Percentiles rank a stretch among this genome's conserved stretches.
phyloP scores from a whole-genome alignment of 1,140 invertebrate species.

The Drosophila navojoa region DNA sequence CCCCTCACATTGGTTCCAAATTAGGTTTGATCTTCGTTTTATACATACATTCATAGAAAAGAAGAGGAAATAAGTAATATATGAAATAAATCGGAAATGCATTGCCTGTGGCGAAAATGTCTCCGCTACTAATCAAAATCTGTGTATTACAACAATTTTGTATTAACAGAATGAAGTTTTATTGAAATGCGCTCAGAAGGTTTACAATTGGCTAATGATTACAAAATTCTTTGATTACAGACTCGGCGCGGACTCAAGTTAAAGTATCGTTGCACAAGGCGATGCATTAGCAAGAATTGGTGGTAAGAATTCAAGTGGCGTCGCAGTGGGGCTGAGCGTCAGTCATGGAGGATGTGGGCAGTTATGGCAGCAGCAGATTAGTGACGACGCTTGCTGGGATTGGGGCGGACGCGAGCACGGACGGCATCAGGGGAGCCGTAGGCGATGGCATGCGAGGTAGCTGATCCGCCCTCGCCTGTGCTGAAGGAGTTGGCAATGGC shows the following conservation, averaged over 20 bases:
- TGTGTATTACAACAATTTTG: not conserved
- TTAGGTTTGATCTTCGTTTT: conserved; percentile 15
- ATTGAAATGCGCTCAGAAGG: conserved; percentile 50
- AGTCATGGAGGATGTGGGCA: conserved; percentile 23
- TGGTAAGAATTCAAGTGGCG: conserved; percentile 36
- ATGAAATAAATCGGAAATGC: conserved; percentile 42
- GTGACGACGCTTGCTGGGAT: conserved; percentile 75
- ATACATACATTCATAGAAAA: conserved; percentile 11
- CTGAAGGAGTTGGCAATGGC: conserved; percentile 89
- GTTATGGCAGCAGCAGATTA: conserved; percentile 32
- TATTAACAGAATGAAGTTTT: conserved; percentile 60
- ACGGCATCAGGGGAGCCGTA: conserved; percentile 85
- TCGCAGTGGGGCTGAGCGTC: conserved; percentile 42
- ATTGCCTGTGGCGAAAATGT: conserved; percentile 13
- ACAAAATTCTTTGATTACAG: conserved; percentile 48
- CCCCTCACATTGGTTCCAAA: conserved; percentile 15
- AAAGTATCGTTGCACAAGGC: conserved; percentile 36
- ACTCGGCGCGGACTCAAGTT: conserved; percentile 35
- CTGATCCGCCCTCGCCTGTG: conserved; percentile 87
- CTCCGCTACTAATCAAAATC: not conserved
- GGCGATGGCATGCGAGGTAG: conserved; percentile 88
- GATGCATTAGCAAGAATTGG: conserved; percentile 46
- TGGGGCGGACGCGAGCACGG: conserved; percentile 63
- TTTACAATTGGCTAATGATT: conserved; percentile 70
- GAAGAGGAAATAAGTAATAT: conserved; percentile 10